Conservation (phyloP, 2,113 vertebrate genomes). For the Sitta europaea region DNA sequence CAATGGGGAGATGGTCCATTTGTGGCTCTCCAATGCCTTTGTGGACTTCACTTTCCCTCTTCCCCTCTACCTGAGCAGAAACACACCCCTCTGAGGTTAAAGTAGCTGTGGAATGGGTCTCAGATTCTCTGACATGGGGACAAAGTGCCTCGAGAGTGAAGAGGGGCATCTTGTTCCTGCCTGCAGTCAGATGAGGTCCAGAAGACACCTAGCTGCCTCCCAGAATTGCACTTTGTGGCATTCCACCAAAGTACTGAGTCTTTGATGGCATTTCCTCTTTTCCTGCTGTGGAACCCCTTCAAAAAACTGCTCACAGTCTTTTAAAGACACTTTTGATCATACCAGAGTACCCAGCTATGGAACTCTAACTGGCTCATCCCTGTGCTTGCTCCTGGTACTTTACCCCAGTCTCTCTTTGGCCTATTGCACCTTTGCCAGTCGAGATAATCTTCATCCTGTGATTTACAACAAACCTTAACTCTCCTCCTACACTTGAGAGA, state of each 20-base stretch:
- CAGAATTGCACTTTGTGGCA: neutral
- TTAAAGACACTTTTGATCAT: neutral
- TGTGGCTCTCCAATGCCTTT: neutral
- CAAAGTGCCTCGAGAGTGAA: neutral
- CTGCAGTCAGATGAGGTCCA: neutral
- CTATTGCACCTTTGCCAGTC: neutral
- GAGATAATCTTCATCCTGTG: neutral
- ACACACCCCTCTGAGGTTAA: neutral
- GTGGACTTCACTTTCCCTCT: rapidly evolving
- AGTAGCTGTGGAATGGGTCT: neutral
- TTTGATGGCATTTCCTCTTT: neutral
- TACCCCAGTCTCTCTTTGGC: neutral
- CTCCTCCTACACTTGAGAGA: neutral
- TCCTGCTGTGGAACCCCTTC: neutral
- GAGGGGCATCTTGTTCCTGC: neutral
- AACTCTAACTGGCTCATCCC: neutral
- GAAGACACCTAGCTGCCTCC: neutral
- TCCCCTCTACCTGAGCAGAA: neutral
- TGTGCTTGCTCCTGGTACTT: neutral
- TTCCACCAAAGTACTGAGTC: neutral
- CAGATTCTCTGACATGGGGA: neutral
- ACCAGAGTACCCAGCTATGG: neutral
- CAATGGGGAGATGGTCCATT: neutral
- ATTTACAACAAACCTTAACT: neutral
- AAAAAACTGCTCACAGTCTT: neutral